A percentile compares a stretch with the other conserved stretches of the same genome.
These are phyloP conservation scores for Hydriomena furcata DNA, from an alignment of 2,888 invertebrate genomes.

Conservation along the genomic window DNA sequence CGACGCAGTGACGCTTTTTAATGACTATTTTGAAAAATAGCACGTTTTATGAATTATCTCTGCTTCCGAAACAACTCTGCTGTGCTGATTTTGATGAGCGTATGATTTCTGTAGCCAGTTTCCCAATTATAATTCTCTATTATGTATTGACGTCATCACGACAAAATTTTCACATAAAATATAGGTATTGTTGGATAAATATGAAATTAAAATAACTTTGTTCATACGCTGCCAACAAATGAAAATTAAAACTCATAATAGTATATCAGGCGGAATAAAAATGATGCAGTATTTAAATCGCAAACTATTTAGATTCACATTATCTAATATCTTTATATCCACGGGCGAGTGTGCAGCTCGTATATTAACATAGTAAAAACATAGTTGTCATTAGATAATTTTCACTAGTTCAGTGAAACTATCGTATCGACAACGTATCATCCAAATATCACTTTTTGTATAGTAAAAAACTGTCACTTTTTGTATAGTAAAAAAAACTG, in stretches of 20 bases:
- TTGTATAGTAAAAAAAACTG: too few species aligned
- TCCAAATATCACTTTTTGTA: too few species aligned
- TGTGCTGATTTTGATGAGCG: not conserved
- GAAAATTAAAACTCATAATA: conserved; percentile 25
- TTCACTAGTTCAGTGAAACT: not conserved
- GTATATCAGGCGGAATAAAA: conserved; percentile 29
- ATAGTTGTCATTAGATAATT: not conserved
- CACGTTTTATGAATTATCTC: too few species aligned
- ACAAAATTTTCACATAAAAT: conserved; percentile 7
- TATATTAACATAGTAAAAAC: conserved; percentile 17
- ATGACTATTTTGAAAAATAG: not conserved
- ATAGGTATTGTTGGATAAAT: conserved; percentile 26
- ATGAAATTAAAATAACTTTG: conserved; percentile 27
- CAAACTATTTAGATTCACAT: conserved; percentile 45
- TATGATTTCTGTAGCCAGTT: not conserved
- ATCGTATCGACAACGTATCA: too few species aligned
- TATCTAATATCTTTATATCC: conserved; percentile 51
- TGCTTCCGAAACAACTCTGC: too few species aligned
- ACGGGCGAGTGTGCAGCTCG: conserved; percentile 19
- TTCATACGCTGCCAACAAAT: conserved; percentile 25
- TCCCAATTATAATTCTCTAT: not conserved
- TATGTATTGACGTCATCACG: conserved; percentile 16
- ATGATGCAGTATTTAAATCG: conserved; percentile 28
- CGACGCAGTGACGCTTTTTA: conserved; percentile 6
- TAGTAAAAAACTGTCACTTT: too few species aligned